A percentile compares a stretch with the other conserved stretches of the same genome.
These are phyloP conservation scores for Arizona elegans DNA, from an alignment of 2,113 vertebrate species.

Conservation along the genomic window DNA sequence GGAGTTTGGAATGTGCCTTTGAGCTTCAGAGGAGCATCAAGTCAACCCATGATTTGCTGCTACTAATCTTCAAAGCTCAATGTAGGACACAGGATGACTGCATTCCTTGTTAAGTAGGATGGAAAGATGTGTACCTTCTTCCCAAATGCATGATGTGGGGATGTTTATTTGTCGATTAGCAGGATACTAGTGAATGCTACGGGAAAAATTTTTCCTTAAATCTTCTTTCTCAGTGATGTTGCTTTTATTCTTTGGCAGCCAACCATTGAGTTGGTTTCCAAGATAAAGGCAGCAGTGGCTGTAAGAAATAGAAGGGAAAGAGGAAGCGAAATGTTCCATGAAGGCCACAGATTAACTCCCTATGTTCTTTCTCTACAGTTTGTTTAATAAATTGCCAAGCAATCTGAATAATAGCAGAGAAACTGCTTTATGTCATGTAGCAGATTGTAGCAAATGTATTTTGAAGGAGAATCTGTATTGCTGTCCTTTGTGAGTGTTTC, in stretches of 20 bases:
- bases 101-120: background rate
- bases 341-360: background rate
- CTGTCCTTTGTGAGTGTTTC: background rate
- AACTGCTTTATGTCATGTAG: background rate
- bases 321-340: background rate
- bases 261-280: background rate
- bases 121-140: background rate
- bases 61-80: background rate
- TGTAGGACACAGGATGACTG: background rate
- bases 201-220: background rate
- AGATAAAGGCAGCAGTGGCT: background rate
- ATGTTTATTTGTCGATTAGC: background rate
- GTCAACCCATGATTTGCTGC: background rate
- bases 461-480: background rate
- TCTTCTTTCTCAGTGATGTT: background rate
- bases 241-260: background rate
- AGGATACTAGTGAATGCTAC: background rate
- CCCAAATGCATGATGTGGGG: background rate
- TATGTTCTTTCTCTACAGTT: background rate
- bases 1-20: background rate
- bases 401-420: background rate
- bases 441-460: background rate
- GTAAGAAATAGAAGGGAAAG: background rate
- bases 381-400: background rate
- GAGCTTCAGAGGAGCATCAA: background rate